Percentiles rank a stretch among this genome's conserved stretches.
Conservation (phyloP, 2,888 invertebrate species). For the Eupithecia dodoneata region DNA sequence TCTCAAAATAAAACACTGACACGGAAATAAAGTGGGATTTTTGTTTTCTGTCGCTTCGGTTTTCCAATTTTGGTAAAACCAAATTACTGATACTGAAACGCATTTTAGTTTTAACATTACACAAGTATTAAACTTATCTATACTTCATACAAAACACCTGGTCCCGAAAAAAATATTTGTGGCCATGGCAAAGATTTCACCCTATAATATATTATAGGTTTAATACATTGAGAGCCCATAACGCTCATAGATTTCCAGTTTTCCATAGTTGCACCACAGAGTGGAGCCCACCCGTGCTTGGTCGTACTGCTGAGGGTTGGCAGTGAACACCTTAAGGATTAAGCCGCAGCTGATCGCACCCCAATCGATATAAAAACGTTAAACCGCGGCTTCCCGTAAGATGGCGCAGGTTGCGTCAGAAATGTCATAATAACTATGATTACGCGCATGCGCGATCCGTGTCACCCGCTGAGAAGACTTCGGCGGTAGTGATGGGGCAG, state of each 20-base stretch:
- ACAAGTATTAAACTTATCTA: too few species aligned
- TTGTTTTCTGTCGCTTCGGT: too few species aligned
- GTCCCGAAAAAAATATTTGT: background rate
- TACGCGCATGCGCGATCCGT: constrained; percentile 61
- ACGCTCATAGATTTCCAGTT: background rate
- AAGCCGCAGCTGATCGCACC: constrained; percentile 43
- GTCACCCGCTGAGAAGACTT: constrained; percentile 51
- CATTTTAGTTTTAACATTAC: background rate
- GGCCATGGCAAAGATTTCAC: background rate
- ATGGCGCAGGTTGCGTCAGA: constrained; percentile 61
- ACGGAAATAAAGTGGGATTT: too few species aligned
- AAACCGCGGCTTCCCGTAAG: constrained; percentile 60
- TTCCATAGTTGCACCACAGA: background rate
- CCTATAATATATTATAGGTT: too few species aligned
- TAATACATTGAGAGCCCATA: background rate
- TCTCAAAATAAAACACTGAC: too few species aligned
- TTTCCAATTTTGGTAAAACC: background rate
- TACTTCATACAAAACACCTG: background rate
- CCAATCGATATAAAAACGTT: constrained; percentile 52
- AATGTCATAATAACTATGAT: constrained; percentile 66
- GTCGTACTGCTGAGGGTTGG: background rate
- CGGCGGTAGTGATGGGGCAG: constrained; percentile 52
- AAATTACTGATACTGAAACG: background rate
- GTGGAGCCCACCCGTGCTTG: background rate
- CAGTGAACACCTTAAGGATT: background rate